Base-by-base conservation (phyloP, 2,797 vertebrate species). In the Amblyopsis hoosieri region DNA sequence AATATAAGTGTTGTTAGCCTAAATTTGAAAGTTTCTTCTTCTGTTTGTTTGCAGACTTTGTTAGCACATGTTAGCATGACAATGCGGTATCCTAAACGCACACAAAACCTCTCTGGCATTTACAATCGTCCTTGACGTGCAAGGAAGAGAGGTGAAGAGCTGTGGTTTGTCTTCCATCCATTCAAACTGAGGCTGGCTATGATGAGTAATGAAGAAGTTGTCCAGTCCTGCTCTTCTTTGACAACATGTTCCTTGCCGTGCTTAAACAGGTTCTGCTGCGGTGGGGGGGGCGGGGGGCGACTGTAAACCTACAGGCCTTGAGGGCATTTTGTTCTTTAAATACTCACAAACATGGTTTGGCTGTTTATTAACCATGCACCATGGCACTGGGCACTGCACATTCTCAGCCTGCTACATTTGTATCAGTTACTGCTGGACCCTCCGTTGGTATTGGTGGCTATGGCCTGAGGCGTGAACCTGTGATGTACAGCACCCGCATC, bases 1-100 rank as follows among this genome's bases (percentile, higher is more conserved):
- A 69, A 45, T 61, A 85, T 65, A 80, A 83, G 81, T 84, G 77
- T 79, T 78, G 67, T 85, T 71, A 81, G 81, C 67, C 78, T 66
- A 72, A 79, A 77, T 70, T 62, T 49, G 79, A 57, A 54, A 66
- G 61, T 71, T 67, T 78, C 51, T 66, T 74, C 60, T 60, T 53
- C 42, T 72, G 3, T 76, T 72, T 71, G 48, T 75, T 83, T 75
- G 50, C 46, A 15, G 29, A 64, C 61, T 69, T 66, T 70, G 51
- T 61, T 58, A 61, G 47, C 19, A 51, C 42, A 19, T 66, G 57
- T 4, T 12, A 68, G 66, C 57, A 9, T 60, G 60, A 64, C 29
- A 1, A 50, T 45, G 61, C 69, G 49, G 66, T 76, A 17, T 31
- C 37, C 74, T 58, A 69, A 72, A 63, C 57, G 31, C 50, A 52